Percentiles rank a stretch among this genome's conserved stretches.
These are phyloP conservation scores for Micromesistius poutassou DNA, from an alignment of 2,797 vertebrate genomes.

Conservation along the genomic window DNA sequence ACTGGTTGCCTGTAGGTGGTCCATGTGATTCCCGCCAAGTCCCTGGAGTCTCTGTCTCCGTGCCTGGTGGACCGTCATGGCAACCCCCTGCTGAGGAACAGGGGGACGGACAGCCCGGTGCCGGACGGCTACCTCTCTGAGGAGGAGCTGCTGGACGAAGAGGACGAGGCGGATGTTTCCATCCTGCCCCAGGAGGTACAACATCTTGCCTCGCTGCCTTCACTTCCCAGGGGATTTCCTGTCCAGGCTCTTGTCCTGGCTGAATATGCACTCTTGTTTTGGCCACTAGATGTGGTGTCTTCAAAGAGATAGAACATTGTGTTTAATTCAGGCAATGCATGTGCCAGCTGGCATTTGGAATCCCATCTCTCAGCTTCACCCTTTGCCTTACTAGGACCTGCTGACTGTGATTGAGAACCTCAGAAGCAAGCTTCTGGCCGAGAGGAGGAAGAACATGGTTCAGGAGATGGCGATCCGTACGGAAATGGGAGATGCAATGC, in stretches of 20 bases:
- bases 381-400: slow-evolving; percentile 69
- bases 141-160: slow-evolving; percentile 69
- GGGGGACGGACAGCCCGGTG: slow-evolving; percentile 48
- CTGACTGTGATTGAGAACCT: slow-evolving; percentile 77
- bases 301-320: background rate
- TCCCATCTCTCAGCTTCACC: background rate
- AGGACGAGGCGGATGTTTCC: slow-evolving; percentile 81
- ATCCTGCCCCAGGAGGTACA: slow-evolving; percentile 81
- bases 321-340: background rate
- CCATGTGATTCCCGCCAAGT: slow-evolving; percentile 76
- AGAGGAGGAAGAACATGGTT: slow-evolving; percentile 77
- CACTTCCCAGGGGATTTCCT: background rate
- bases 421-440: slow-evolving; percentile 72
- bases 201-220: background rate
- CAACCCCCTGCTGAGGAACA: slow-evolving; percentile 64
- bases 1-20: slow-evolving; percentile 70
- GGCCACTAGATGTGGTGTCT: background rate
- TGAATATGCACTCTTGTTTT: background rate
- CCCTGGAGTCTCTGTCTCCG: slow-evolving; percentile 64
- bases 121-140: slow-evolving; percentile 72
- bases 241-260: background rate
- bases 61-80: slow-evolving; percentile 68
- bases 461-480: slow-evolving; percentile 88
- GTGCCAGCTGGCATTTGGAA: background rate
- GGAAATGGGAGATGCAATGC: slow-evolving; percentile 90